phyloP scores from a whole-genome alignment of 2,797 vertebrate species.

The Halcyon badia region DNA sequence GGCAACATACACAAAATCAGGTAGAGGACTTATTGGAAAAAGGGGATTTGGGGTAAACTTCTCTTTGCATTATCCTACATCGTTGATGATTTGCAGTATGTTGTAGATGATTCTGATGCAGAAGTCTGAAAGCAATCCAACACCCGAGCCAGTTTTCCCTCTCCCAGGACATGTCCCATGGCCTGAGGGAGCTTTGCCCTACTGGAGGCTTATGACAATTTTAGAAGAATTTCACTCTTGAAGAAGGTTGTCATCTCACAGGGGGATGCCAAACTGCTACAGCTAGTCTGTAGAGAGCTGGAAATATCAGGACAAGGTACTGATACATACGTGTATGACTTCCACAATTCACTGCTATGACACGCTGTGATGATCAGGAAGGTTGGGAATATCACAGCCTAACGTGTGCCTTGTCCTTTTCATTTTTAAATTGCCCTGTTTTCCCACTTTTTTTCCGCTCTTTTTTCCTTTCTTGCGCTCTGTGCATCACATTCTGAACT shows the following conservation, averaged over 20 bases:
- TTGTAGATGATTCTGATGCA: background rate
- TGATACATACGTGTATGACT: background rate
- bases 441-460: background rate
- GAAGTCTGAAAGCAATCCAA: background rate
- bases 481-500: background rate
- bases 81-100: background rate
- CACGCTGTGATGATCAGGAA: background rate
- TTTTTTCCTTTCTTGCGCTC: background rate
- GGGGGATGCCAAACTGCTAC: background rate
- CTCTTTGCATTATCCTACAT: background rate
- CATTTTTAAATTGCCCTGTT: background rate
- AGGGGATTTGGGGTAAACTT: background rate
- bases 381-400: background rate
- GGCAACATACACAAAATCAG: background rate
- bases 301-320: background rate
- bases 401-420: background rate
- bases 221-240: background rate
- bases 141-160: background rate
- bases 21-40: background rate
- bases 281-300: background rate
- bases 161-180: background rate
- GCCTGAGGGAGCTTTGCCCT: background rate
- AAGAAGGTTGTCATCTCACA: background rate
- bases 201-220: background rate
- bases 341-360: background rate